A percentile compares a stretch with the other conserved stretches of the same genome.
Evolutionary conservation across 2,888 invertebrate species (phyloP).

Genomic region (Mesorhabditis belari): DNA sequence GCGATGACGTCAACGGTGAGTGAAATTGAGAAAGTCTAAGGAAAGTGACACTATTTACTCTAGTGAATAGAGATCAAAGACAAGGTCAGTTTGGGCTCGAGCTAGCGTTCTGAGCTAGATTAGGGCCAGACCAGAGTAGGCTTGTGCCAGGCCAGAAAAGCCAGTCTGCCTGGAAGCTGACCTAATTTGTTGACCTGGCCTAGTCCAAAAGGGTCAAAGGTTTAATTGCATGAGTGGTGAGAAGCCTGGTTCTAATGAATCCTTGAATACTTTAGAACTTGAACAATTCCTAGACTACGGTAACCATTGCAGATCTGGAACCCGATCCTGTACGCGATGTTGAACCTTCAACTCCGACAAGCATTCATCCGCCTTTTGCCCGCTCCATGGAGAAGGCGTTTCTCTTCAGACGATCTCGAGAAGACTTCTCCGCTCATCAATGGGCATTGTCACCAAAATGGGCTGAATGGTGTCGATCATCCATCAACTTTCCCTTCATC

Average conservation of each 20-base stretch:
- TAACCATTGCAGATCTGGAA: constrained; percentile 41
- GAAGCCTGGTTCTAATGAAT: no score
- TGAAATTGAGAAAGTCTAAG: not conserved
- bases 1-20: constrained; percentile 51
- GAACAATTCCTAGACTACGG: not conserved
- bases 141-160: not conserved
- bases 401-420: constrained; percentile 10
- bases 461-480: not conserved
- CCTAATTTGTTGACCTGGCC: no score
- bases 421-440: not conserved
- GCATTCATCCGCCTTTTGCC: constrained; percentile 50
- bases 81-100: not conserved
- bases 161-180: no score
- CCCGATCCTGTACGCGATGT: constrained; percentile 46
- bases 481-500: no score
- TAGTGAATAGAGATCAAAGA: not conserved
- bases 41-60: not conserved
- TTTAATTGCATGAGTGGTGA: no score
- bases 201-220: no score
- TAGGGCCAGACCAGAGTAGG: not conserved
- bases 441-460: no score
- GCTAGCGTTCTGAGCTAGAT: not conserved
- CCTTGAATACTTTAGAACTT: not conserved
- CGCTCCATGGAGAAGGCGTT: constrained; percentile 19
- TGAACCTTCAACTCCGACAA: constrained; percentile 48